Conservation (phyloP, 2,888 invertebrate species). For the Nomada goodeniana region DNA sequence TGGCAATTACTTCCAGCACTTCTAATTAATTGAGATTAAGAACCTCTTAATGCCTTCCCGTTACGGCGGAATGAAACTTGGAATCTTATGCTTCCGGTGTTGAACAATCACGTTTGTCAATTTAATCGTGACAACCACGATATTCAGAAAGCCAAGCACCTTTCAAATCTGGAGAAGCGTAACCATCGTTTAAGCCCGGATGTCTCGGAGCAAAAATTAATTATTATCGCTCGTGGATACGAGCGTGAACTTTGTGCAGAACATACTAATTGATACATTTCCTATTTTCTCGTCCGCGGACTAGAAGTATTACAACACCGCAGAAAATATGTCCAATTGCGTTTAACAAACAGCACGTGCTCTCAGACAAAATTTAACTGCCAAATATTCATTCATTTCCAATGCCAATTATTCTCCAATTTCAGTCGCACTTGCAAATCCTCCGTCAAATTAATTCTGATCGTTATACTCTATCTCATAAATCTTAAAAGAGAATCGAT, state of each 20-base stretch:
- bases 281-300: too few species aligned
- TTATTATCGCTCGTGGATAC: background rate
- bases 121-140: constrained; percentile 28
- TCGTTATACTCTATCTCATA: too few species aligned
- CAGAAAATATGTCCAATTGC: too few species aligned
- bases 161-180: constrained; percentile 31
- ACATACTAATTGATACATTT: too few species aligned
- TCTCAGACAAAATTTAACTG: too few species aligned
- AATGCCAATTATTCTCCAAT: too few species aligned
- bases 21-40: constrained; percentile 64
- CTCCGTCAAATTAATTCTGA: too few species aligned
- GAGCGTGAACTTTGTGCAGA: background rate
- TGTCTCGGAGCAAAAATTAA: background rate
- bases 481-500: background rate
- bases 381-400: too few species aligned
- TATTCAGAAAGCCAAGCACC: constrained; percentile 41
- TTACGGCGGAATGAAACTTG: constrained; percentile 47
- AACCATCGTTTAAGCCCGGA: background rate
- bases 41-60: constrained; percentile 28
- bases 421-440: too few species aligned
- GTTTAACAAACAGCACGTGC: too few species aligned
- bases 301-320: too few species aligned
- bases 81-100: constrained; percentile 37
- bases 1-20: constrained; percentile 50
- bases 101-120: constrained; percentile 33